Percentiles rank a stretch among this genome's conserved stretches.
Evolutionary conservation across 2,113 vertebrate genomes (phyloP).

Genomic region (Aptenodytes forsteri): DNA sequence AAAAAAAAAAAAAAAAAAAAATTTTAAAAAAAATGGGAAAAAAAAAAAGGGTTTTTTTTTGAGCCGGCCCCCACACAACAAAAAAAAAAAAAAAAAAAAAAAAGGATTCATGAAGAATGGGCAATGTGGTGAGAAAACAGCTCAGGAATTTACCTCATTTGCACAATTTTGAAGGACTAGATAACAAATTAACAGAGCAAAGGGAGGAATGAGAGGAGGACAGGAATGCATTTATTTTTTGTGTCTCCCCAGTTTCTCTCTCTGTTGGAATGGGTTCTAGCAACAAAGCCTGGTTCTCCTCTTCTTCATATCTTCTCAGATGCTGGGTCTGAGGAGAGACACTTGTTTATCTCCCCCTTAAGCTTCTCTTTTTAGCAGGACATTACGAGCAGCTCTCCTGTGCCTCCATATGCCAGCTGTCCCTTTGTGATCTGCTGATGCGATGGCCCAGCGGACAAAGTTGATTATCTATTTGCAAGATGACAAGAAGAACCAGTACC

Average conservation of each 20-base stretch:
- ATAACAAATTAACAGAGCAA: background rate
- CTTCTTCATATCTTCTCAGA: background rate
- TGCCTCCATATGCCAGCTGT: background rate
- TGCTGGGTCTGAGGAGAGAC: background rate
- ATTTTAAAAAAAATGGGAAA: too few species aligned
- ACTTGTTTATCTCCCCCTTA: background rate
- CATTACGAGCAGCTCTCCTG: background rate
- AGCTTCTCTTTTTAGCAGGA: background rate
- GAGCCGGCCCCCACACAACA: too few species aligned
- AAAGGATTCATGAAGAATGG: background rate
- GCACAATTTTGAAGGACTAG: background rate
- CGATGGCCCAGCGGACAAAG: background rate
- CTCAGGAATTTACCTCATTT: background rate
- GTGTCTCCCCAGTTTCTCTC: background rate
- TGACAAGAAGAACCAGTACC: background rate
- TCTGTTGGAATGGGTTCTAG: background rate
- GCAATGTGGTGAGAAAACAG: background rate
- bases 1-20: background rate
- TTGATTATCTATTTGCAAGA: background rate
- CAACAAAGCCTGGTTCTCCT: background rate
- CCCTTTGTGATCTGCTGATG: background rate
- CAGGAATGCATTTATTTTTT: background rate
- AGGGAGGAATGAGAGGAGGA: background rate
- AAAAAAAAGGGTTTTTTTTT: too few species aligned
- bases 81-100: background rate